Conservation (phyloP, 2,888 invertebrate species). For the Leptopilina drosophilae region DNA sequence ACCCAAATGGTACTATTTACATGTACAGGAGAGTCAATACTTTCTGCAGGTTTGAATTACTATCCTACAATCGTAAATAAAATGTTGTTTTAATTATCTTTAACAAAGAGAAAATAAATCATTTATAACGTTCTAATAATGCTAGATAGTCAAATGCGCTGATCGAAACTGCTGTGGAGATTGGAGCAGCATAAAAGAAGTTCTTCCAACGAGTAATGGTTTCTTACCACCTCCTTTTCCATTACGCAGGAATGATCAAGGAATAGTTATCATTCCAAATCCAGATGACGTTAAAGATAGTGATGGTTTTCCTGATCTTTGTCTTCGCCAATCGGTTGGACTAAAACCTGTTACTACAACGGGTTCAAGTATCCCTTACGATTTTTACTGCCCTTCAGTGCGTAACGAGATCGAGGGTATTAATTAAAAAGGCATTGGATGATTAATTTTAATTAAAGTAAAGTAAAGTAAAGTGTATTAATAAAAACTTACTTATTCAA, state of each 20-base stretch:
- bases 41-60: constrained; percentile 10
- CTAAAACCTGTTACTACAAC: background rate
- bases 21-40: too few species aligned
- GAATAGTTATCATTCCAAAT: background rate
- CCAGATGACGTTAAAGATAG: background rate
- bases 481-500: background rate
- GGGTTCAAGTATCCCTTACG: background rate
- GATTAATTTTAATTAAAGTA: background rate
- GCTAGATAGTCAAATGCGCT: constrained; percentile 11
- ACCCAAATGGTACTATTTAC: constrained; percentile 19
- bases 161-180: constrained; percentile 1
- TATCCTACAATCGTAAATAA: background rate
- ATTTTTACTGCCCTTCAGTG: constrained; percentile 1
- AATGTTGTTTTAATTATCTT: background rate
- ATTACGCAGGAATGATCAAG: background rate
- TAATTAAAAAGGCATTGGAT: background rate
- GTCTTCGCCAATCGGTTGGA: background rate
- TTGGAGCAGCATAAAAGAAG: constrained; percentile 1
- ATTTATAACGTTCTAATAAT: background rate
- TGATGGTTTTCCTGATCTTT: constrained; percentile 5
- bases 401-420: background rate
- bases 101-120: background rate
- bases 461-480: background rate
- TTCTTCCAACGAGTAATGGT: background rate
- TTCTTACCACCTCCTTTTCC: constrained; percentile 21